A percentile compares a stretch with the other conserved stretches of the same genome.
phyloP scores from a whole-genome alignment of 1,140 invertebrate genomes.

The Halictus rubicundus region DNA sequence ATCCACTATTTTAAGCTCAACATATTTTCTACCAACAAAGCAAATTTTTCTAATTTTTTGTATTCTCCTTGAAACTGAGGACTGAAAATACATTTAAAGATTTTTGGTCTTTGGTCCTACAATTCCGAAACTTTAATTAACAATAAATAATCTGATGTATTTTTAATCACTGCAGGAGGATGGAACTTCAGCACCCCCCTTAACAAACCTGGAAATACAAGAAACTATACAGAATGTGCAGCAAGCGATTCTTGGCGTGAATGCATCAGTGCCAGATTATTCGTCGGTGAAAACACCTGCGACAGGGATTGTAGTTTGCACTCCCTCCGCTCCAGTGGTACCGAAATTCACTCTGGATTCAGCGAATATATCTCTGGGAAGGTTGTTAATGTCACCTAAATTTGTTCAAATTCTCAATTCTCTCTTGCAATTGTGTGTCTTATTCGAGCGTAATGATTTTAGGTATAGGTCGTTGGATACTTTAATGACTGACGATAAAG shows the following conservation, averaged over 20 bases:
- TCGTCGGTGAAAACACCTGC: not conserved
- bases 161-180: not conserved
- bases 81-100: too few relatives aligned
- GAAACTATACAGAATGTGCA: not conserved
- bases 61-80: too few relatives aligned
- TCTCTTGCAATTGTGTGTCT: too few relatives aligned
- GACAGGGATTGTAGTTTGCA: not conserved
- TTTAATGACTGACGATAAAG: not conserved
- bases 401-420: not conserved
- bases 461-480: constrained; percentile 15
- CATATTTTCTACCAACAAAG: too few relatives aligned
- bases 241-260: not conserved
- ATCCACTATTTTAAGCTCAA: too few relatives aligned
- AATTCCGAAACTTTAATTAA: too few relatives aligned
- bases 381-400: not conserved
- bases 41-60: too few relatives aligned
- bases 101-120: too few relatives aligned
- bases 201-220: constrained; percentile 13
- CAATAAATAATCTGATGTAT: not conserved
- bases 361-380: not conserved
- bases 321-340: not conserved
- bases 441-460: not conserved
- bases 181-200: not conserved
- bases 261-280: not conserved
- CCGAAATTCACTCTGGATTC: not conserved